These are phyloP conservation scores for Halictus ligatus DNA, from an alignment of 2,888 invertebrate species.

Conservation along the genomic window DNA sequence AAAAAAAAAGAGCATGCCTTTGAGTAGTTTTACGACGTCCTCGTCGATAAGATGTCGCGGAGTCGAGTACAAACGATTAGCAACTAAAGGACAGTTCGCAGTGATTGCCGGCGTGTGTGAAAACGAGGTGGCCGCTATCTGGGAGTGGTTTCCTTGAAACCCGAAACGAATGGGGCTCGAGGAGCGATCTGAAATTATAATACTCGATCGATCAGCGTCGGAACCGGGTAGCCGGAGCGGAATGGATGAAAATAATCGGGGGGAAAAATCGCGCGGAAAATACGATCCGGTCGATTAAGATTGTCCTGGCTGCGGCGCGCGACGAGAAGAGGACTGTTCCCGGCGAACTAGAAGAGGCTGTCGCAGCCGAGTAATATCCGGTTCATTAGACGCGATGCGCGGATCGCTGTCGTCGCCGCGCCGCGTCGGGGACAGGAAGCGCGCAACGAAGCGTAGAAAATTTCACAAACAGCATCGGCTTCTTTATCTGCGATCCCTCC, in stretches of 20 bases:
- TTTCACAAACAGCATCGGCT: slow-evolving; percentile 44
- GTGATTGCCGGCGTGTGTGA: not conserved
- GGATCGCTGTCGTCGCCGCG: not conserved
- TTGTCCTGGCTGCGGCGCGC: not conserved
- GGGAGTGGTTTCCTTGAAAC: not conserved
- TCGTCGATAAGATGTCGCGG: not conserved
- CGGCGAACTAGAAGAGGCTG: slow-evolving; percentile 13
- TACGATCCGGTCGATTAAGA: slow-evolving; percentile 21
- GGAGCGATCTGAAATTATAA: slow-evolving; percentile 16
- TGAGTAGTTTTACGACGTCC: not conserved
- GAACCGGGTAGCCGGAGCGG: not conserved
- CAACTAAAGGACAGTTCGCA: not conserved
- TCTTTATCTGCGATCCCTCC: slow-evolving; percentile 44
- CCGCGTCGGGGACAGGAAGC: slow-evolving; percentile 24
- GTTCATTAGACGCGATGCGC: slow-evolving; percentile 38
- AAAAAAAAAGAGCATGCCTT: not conserved
- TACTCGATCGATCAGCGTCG: not conserved
- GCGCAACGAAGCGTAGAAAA: slow-evolving; percentile 50
- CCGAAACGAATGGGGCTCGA: not conserved
- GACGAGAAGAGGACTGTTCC: not conserved
- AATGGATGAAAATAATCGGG: not conserved
- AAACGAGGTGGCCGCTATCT: slow-evolving; percentile 16
- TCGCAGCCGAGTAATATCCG: slow-evolving; percentile 39
- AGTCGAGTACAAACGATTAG: not conserved
- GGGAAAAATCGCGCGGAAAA: not conserved